Evolutionary conservation across 2,888 invertebrate species (phyloP), one percentile per base, ranked within the genome.

Genomic region (Capitulum mitella): DNA sequence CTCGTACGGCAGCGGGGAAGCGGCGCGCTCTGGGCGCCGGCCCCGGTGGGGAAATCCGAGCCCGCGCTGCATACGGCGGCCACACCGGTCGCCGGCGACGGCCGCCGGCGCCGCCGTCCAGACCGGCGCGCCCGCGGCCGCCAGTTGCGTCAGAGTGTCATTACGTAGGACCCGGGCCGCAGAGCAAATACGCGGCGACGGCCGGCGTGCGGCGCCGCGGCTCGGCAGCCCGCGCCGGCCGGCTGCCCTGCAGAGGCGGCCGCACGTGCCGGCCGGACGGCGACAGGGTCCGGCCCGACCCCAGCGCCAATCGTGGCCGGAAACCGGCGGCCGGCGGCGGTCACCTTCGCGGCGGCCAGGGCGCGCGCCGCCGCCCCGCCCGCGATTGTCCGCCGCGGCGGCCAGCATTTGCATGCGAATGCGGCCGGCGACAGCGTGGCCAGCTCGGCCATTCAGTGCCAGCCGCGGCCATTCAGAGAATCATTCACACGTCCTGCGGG

Each of bases 351-450:
- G 64, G 32, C 64, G 34, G 64, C 34, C 64, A 26, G 43, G 6
- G 43, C 43, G 43, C 43, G 43, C 43, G n/a, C 64, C 10, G 64
- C 64, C 64, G 64, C 64, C 19, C 64, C 64, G 10, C 64, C 19
- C 19, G 3, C 32, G 3, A 64, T 64, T 64, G 64, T 34, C 64
- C 64, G 64, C 64, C 19, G 34, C 64, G 16, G 34, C 64, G 19
- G 64, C 16, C 51, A 34, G 34, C 34, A 64, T 64, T 64, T 34
- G 64, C 64, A 64, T 64, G 64, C 64, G 34, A 64, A 64, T 64
- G 32, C 64, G 19, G 51, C 51, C 51, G 51, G 51, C 51, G 64
- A 64, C 64, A 14, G 16, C 64, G 51, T 22, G 51, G 43, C 51
- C 22, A n/a, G 64, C 64, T 6, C 34, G 34, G 14, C 64, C 64